A percentile compares a stretch with the other conserved stretches of the same genome.
phyloP scores from a whole-genome alignment of 2,888 invertebrate genomes.

The Acanthoscelides obtectus region DNA sequence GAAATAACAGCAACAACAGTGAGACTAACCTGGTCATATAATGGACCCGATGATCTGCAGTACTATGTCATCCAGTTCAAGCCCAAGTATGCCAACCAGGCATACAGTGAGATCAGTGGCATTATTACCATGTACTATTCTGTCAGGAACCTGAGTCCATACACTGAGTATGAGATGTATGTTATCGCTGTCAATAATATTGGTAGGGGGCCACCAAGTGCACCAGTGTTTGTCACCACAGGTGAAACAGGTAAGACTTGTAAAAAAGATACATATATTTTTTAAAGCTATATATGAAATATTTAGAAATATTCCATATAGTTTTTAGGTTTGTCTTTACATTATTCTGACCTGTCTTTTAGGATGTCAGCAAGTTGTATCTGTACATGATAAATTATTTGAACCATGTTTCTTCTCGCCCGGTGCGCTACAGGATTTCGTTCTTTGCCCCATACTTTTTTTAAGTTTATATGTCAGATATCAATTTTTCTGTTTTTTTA shows the following conservation, averaged over 20 bases:
- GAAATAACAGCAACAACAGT: slow-evolving; percentile 94
- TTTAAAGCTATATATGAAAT: no score
- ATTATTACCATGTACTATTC: slow-evolving; percentile 91
- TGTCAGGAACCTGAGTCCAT: slow-evolving; percentile 84
- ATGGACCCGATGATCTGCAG: slow-evolving; percentile 82
- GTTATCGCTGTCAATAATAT: slow-evolving; percentile 94
- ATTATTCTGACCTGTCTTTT: no score
- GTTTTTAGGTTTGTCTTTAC: no score
- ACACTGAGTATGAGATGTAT: slow-evolving; percentile 94
- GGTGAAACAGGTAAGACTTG: slow-evolving; percentile 87
- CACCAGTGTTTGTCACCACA: slow-evolving; percentile 87
- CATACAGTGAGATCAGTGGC: slow-evolving; percentile 88
- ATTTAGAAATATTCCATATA: no score
- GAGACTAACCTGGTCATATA: slow-evolving; percentile 88
- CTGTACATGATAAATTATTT: no score
- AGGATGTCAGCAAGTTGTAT: no score
- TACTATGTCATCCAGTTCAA: slow-evolving; percentile 97
- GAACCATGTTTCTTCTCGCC: no score
- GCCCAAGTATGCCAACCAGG: slow-evolving; percentile 88
- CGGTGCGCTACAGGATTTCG: no score
- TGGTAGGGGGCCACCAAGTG: slow-evolving; percentile 85
- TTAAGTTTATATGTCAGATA: no score
- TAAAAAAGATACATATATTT: no score
- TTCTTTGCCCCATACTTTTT: no score
- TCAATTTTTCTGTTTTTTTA: no score